Evolutionary conservation across 2,888 invertebrate species (phyloP).

Genomic region (Drosophila anomalata): DNA sequence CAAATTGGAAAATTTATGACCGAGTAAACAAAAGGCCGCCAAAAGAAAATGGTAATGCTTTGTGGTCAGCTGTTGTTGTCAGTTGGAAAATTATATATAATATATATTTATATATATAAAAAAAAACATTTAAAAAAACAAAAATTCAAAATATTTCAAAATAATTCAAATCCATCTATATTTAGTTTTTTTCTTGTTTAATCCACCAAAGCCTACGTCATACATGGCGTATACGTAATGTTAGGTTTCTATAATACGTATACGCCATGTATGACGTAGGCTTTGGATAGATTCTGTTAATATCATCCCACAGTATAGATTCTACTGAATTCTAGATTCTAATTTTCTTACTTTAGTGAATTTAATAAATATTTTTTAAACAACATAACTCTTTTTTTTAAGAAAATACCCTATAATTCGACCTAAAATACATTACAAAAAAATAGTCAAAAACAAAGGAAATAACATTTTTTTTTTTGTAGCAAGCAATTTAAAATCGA

Average conservation of each 20-base stretch:
- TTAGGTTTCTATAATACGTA: no score
- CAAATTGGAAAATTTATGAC: conserved; percentile 56
- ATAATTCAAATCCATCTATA: not conserved
- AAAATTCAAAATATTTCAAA: not conserved
- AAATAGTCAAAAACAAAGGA: conserved; percentile 7
- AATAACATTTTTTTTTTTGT: conserved; percentile 9
- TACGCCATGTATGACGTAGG: no score
- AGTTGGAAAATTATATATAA: conserved; percentile 26
- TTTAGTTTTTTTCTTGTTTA: not conserved
- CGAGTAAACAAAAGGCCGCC: conserved; percentile 44
- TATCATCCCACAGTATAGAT: no score
- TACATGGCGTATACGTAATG: no score
- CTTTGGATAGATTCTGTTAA: no score
- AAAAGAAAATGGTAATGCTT: conserved; percentile 13
- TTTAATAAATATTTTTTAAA: no score
- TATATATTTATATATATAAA: conserved; percentile 1
- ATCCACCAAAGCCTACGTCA: not conserved
- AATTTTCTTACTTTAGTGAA: no score
- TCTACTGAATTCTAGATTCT: no score
- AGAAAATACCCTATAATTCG: no score
- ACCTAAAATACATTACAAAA: not conserved
- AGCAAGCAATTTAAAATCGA: conserved; percentile 12
- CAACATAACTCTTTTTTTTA: not conserved
- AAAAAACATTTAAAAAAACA: not conserved
- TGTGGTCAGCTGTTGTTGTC: conserved; percentile 64